phyloP scores from a whole-genome alignment of 1,140 invertebrate species.

The Drosophila tropicalis region DNA sequence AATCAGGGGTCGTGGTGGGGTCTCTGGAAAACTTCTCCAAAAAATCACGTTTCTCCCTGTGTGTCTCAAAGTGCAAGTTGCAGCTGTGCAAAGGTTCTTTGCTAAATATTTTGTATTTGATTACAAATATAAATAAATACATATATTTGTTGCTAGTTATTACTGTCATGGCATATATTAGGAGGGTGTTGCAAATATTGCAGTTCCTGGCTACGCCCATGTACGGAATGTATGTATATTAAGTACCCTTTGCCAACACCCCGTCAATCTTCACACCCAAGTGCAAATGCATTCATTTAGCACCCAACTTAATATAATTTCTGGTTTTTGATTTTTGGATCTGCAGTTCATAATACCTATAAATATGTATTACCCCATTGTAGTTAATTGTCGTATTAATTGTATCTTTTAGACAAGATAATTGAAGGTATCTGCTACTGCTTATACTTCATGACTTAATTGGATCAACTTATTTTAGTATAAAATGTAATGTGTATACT shows the following conservation, averaged over 20 bases:
- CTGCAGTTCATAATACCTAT: neutral
- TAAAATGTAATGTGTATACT: too few relatives aligned
- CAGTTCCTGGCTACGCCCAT: neutral
- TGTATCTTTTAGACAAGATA: too few relatives aligned
- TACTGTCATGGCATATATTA: constrained; percentile 42
- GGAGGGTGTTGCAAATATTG: constrained; percentile 2
- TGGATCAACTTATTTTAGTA: too few relatives aligned
- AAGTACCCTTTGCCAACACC: neutral
- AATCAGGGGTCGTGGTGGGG: constrained; percentile 42
- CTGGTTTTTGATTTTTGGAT: neutral
- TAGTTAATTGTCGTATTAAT: neutral
- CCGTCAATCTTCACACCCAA: constrained; percentile 1
- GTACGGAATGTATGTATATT: neutral
- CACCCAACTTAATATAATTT: constrained; percentile 4
- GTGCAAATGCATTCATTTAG: neutral
- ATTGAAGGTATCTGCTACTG: too few relatives aligned
- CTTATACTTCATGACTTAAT: too few relatives aligned
- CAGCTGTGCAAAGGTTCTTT: constrained; percentile 46
- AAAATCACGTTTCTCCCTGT: neutral
- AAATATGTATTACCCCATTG: neutral
- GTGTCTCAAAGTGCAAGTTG: constrained; percentile 48
- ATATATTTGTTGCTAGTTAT: constrained; percentile 20
- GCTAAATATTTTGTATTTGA: constrained; percentile 38
- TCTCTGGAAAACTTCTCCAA: constrained; percentile 1
- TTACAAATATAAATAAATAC: neutral